Evolutionary conservation across 2,113 vertebrate genomes (phyloP).

Genomic region (Anseranas semipalmata): DNA sequence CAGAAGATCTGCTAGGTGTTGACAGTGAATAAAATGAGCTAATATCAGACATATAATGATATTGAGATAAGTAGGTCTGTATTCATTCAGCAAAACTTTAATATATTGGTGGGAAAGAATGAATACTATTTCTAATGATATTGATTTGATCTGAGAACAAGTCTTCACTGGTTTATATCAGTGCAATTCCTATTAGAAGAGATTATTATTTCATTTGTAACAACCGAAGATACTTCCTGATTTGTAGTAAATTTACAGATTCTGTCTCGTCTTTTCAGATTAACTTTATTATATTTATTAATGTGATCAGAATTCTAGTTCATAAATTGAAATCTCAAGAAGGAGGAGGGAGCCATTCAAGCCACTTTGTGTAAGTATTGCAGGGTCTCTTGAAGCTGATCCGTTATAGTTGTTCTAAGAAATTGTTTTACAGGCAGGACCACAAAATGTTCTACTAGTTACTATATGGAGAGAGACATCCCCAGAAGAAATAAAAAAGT

Average conservation of each 20-base stretch:
- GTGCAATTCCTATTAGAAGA: background rate
- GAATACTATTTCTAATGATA: background rate
- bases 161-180: background rate
- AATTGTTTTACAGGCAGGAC: background rate
- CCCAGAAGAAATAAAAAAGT: background rate
- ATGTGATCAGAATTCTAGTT: constrained; percentile 78
- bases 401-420: background rate
- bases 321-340: constrained; percentile 75
- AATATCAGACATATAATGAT: background rate
- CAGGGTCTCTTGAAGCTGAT: background rate
- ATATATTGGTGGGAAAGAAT: background rate
- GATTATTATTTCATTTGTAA: background rate
- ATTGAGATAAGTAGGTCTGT: background rate
- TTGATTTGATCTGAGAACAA: background rate
- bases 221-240: background rate
- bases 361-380: constrained; percentile 73
- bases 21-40: background rate
- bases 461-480: background rate
- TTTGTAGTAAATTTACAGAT: background rate
- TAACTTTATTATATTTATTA: constrained; percentile 81
- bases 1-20: background rate
- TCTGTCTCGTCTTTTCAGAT: constrained; percentile 43
- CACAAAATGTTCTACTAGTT: background rate
- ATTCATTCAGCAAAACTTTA: background rate
- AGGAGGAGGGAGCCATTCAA: constrained; percentile 39